These are phyloP conservation scores for Hydropsyche betteni DNA, from an alignment of 2,888 invertebrate genomes.

Conservation along the genomic window DNA sequence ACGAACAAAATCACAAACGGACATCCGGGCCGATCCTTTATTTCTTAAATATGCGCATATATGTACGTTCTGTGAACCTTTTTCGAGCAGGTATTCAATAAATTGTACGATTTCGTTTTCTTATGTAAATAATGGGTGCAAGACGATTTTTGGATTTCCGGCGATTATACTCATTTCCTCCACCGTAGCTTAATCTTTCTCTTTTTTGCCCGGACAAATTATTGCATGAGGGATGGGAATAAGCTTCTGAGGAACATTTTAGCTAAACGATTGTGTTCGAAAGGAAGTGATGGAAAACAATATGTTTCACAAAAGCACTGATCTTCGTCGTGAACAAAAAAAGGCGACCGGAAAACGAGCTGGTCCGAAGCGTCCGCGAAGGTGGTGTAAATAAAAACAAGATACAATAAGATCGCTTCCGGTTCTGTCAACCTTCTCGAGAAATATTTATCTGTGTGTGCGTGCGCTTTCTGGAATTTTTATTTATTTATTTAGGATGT, in stretches of 20 bases:
- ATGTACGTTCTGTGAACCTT: constrained; percentile 31
- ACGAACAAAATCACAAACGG: constrained; percentile 49
- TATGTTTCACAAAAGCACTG: constrained; percentile 16
- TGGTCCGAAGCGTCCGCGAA: constrained; percentile 22
- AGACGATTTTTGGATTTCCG: constrained; percentile 25
- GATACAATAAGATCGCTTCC: constrained; percentile 37
- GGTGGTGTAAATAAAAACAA: constrained; percentile 20
- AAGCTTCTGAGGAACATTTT: no score
- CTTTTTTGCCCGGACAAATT: background rate
- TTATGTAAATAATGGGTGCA: constrained; percentile 36
- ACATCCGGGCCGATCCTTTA: constrained; percentile 50
- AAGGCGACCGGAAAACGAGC: constrained; percentile 37
- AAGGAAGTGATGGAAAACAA: constrained; percentile 3
- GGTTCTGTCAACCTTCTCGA: constrained; percentile 26
- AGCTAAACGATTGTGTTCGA: no score
- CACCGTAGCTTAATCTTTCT: background rate
- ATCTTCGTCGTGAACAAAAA: constrained; percentile 1
- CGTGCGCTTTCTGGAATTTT: background rate
- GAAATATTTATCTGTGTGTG: constrained; percentile 8
- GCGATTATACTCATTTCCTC: constrained; percentile 18
- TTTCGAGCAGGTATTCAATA: constrained; percentile 33
- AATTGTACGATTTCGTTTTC: constrained; percentile 34
- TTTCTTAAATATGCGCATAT: constrained; percentile 50
- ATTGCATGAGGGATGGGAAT: no score
- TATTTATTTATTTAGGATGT: constrained; percentile 8